These are phyloP conservation scores for Anaspis maculata DNA, from an alignment of 2,888 invertebrate species.

Conservation along the genomic window DNA sequence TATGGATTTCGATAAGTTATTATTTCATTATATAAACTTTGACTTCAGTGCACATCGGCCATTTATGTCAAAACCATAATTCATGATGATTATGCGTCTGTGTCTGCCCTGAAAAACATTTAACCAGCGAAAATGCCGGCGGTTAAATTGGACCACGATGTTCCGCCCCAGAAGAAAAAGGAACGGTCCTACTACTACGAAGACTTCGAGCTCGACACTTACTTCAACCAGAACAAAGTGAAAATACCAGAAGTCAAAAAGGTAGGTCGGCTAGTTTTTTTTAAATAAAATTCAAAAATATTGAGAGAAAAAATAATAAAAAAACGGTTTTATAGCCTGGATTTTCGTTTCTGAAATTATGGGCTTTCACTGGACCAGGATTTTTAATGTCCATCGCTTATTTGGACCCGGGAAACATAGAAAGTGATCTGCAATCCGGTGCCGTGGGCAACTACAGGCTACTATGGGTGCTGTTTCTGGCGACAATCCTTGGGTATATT, in stretches of 20 bases:
- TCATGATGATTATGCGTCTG: no score
- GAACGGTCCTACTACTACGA: constrained; percentile 21
- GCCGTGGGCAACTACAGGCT: constrained; percentile 69
- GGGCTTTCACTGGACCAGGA: constrained; percentile 88
- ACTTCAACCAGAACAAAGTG: constrained; percentile 53
- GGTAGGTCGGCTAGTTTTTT: constrained; percentile 38
- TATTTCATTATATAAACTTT: no score
- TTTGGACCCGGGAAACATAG: constrained; percentile 86
- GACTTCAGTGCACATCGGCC: no score
- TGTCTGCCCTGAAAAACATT: no score
- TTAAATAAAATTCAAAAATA: no score
- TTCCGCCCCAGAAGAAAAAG: no score
- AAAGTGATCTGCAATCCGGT: constrained; percentile 82
- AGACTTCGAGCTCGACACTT: constrained; percentile 42
- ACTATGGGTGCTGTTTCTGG: constrained; percentile 74
- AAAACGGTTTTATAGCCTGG: constrained; percentile 43
- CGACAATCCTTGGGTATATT: constrained; percentile 74
- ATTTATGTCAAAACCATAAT: no score
- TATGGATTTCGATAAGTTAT: no score
- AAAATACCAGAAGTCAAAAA: constrained; percentile 48
- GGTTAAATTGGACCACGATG: no score
- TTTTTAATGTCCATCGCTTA: constrained; percentile 91
- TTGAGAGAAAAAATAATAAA: constrained; percentile 7
- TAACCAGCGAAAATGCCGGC: no score
- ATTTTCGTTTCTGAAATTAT: constrained; percentile 78